Conservation (phyloP, 2,888 invertebrate species). For the Eupithecia inturbata region DNA sequence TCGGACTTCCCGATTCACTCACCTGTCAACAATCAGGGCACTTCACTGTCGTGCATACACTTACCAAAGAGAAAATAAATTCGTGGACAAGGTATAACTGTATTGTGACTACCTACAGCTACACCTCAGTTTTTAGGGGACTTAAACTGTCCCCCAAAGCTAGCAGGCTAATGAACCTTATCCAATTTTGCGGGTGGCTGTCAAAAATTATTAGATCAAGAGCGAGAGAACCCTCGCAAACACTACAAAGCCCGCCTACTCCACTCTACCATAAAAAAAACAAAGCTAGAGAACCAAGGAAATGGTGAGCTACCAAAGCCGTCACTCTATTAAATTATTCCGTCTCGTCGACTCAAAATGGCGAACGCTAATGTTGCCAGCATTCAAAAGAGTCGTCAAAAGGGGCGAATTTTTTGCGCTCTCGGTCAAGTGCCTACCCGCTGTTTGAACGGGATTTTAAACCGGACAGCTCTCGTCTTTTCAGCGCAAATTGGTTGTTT, state of each 20-base stretch:
- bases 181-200: not conserved
- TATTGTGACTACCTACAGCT: too few relatives aligned
- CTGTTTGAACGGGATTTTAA: conserved; percentile 17
- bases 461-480: conserved; percentile 25
- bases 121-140: not conserved
- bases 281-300: conserved; percentile 53
- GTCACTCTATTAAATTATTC: conserved; percentile 79
- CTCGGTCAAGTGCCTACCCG: conserved; percentile 56
- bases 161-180: not conserved
- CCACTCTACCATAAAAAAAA: conserved; percentile 28
- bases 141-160: not conserved
- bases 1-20: too few relatives aligned
- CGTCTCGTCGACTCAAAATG: conserved; percentile 72
- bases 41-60: too few relatives aligned
- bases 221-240: not conserved
- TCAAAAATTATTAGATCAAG: not conserved
- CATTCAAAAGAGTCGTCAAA: conserved; percentile 59
- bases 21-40: too few relatives aligned
- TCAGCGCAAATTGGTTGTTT: conserved; percentile 34
- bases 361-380: conserved; percentile 70
- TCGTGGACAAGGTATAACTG: too few relatives aligned
- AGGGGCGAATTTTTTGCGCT: conserved; percentile 43
- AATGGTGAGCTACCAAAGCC: conserved; percentile 64
- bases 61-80: too few relatives aligned
- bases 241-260: not conserved